Evolutionary conservation across 35 echinoderm and acorn worm genomes (phyloP).

Genomic region (Eucidaris tribuloides): DNA sequence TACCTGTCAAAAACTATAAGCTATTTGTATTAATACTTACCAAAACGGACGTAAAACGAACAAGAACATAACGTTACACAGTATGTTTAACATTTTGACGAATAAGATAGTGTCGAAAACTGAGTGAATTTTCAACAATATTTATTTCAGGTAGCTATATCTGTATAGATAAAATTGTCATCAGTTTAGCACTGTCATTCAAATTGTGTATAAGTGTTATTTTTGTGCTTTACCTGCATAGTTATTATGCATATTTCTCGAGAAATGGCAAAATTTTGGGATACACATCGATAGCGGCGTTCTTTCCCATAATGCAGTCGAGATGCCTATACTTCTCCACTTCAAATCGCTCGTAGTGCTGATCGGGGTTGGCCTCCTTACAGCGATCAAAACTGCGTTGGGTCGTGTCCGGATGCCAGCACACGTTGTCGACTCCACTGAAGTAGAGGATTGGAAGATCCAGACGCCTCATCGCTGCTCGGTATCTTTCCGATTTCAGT

Average conservation of each 20-base stretch:
- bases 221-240: no score
- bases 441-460: constrained; percentile 68
- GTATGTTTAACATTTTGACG: no score
- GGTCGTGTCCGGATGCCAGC: constrained; percentile 56
- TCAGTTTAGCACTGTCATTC: no score
- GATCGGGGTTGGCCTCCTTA: constrained; percentile 52
- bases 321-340: constrained; percentile 54
- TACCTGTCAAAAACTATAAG: no score
- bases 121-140: no score
- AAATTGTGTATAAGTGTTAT: no score
- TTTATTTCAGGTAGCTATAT: no score
- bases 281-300: constrained; percentile 34
- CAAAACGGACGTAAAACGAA: no score
- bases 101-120: no score
- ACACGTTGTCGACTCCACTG: constrained; percentile 63
- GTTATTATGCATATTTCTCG: constrained; percentile 36
- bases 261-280: constrained; percentile 54
- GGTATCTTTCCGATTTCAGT: constrained; percentile 39
- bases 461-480: constrained; percentile 12
- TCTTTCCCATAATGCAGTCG: constrained; percentile 65
- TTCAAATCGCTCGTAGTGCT: constrained; percentile 57
- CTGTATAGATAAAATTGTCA: no score
- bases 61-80: no score
- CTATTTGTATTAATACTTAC: no score
- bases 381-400: constrained; percentile 5